Evolutionary conservation across 53 echinoderm and acorn worm genomes (phyloP).

Genomic region (Crossaster papposus): DNA sequence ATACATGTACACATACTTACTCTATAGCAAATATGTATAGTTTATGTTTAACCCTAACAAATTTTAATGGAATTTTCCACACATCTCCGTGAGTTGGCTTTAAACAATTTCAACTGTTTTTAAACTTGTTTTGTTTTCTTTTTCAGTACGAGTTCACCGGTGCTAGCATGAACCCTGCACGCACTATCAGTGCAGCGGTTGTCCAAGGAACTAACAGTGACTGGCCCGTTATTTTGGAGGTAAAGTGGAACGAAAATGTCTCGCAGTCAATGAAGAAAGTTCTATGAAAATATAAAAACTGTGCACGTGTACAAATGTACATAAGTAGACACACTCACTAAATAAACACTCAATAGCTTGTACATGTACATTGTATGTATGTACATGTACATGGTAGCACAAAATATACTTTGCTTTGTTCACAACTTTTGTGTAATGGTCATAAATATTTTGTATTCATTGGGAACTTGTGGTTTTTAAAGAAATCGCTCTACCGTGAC

Average conservation of each 20-base stretch:
- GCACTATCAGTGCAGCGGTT: conserved; percentile 78
- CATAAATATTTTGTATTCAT: background rate
- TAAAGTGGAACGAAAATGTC: conserved; percentile 2
- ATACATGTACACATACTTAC: too few species aligned
- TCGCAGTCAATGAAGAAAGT: background rate
- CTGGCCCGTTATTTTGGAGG: conserved; percentile 84
- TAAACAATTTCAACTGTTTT: background rate
- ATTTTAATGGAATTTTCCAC: too few species aligned
- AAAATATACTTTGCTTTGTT: background rate
- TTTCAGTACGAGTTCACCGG: conserved; percentile 90
- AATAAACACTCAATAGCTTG: too few species aligned
- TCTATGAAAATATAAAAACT: background rate
- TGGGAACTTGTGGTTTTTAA: background rate
- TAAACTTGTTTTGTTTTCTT: background rate
- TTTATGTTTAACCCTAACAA: too few species aligned
- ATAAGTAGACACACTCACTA: too few species aligned
- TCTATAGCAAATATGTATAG: too few species aligned
- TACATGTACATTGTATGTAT: too few species aligned
- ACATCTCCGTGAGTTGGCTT: too few species aligned
- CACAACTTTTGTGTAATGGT: background rate
- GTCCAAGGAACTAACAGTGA: conserved; percentile 45
- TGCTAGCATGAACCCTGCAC: conserved; percentile 96
- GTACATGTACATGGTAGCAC: background rate
- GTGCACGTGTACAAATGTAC: too few species aligned
- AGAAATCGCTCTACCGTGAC: background rate